These are phyloP conservation scores for Phallusia fumigata DNA, from an alignment of 23 tunicate genomes.

Conservation along the genomic window DNA sequence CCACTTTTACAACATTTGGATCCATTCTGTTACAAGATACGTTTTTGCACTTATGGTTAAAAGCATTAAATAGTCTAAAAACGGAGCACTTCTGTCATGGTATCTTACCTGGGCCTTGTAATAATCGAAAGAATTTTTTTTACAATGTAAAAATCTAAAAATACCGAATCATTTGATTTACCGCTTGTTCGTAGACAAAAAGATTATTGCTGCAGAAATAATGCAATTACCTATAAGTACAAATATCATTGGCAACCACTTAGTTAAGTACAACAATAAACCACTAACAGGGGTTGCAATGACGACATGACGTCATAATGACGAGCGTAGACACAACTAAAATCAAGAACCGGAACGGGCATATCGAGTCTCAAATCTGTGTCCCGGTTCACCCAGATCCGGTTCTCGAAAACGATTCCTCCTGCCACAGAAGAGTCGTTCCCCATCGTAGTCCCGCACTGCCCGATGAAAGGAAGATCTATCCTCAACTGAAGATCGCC, in stretches of 20 bases:
- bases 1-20: not conserved
- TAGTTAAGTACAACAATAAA: not conserved
- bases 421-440: not conserved
- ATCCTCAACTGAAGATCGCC: not conserved
- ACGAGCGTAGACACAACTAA: slow-evolving; percentile 12
- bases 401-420: not conserved
- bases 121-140: too few relatives aligned
- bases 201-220: too few relatives aligned
- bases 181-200: too few relatives aligned
- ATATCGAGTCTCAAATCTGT: not conserved
- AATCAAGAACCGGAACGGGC: slow-evolving; percentile 19
- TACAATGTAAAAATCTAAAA: too few relatives aligned
- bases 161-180: too few relatives aligned
- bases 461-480: not conserved
- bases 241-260: too few relatives aligned
- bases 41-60: too few relatives aligned
- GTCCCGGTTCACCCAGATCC: slow-evolving; percentile 15
- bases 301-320: not conserved
- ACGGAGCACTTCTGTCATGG: too few relatives aligned
- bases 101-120: too few relatives aligned
- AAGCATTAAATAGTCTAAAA: too few relatives aligned
- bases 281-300: slow-evolving; percentile 10
- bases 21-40: not conserved
- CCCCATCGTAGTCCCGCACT: not conserved
- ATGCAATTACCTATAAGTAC: not conserved